Evolutionary conservation across 2,113 vertebrate species (phyloP).

Genomic region (mouse (Mus musculus)): GRCm39 chr5:43398501-43399000

Average conservation of each 20-base stretch:
- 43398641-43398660: constrained; percentile 14
- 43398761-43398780: not conserved
- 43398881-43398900: not conserved
- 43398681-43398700: constrained; percentile 49
- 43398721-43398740: constrained; percentile 25
- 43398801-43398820: not conserved
- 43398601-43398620: not conserved
- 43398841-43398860: not conserved
- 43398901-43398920: not conserved
- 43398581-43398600: not conserved
- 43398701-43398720: constrained; percentile 52
- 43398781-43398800: not conserved
- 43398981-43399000: not conserved
- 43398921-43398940: not conserved
- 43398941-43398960: not conserved
- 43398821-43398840: not conserved
- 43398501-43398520: not conserved
- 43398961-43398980: not conserved
- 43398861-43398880: not conserved
- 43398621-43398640: not conserved
- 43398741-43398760: constrained; percentile 27
- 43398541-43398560: not conserved
- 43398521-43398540: not conserved
- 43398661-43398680: constrained; percentile 46
- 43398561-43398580: not conserved